A percentile compares a stretch with the other conserved stretches of the same genome.
These are phyloP conservation scores for Diloba caeruleocephala DNA, from an alignment of 2,888 invertebrate genomes.

Conservation along the genomic window DNA sequence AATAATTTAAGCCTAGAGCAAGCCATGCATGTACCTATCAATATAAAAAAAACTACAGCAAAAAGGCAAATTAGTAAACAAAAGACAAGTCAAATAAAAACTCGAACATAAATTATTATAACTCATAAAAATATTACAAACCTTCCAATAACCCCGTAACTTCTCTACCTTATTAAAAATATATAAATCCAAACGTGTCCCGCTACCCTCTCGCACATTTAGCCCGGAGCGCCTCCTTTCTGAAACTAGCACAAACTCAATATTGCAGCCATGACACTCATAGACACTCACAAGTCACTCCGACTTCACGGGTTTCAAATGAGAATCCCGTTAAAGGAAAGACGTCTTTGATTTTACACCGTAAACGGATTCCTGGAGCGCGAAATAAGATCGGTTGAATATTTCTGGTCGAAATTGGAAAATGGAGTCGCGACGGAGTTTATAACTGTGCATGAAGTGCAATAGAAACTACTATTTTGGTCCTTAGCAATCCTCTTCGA, in stretches of 20 bases:
- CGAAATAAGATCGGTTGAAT: slow-evolving; percentile 5
- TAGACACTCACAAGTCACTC: slow-evolving; percentile 39
- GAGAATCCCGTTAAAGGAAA: slow-evolving; percentile 21
- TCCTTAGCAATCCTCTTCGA: too few relatives aligned
- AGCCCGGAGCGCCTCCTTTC: background rate
- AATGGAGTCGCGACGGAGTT: background rate
- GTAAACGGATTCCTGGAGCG: slow-evolving; percentile 26
- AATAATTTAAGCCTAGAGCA: too few relatives aligned
- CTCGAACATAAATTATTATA: too few relatives aligned
- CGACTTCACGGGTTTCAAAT: slow-evolving; percentile 22
- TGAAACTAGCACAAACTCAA: slow-evolving; percentile 42
- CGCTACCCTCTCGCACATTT: slow-evolving; percentile 7
- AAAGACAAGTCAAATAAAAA: too few relatives aligned
- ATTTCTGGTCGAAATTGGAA: slow-evolving; percentile 4
- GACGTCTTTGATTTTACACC: slow-evolving; percentile 34
- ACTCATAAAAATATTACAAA: too few relatives aligned
- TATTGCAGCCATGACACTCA: slow-evolving; percentile 41
- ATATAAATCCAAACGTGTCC: background rate
- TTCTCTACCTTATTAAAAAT: too few relatives aligned
- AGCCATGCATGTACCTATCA: too few relatives aligned
- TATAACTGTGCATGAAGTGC: too few relatives aligned
- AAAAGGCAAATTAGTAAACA: too few relatives aligned
- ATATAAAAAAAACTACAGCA: too few relatives aligned
- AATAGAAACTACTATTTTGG: background rate
- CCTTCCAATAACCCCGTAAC: too few relatives aligned